Evolutionary conservation across 53 echinoderm and acorn worm genomes (phyloP).

Genomic region (Crossaster papposus): DNA sequence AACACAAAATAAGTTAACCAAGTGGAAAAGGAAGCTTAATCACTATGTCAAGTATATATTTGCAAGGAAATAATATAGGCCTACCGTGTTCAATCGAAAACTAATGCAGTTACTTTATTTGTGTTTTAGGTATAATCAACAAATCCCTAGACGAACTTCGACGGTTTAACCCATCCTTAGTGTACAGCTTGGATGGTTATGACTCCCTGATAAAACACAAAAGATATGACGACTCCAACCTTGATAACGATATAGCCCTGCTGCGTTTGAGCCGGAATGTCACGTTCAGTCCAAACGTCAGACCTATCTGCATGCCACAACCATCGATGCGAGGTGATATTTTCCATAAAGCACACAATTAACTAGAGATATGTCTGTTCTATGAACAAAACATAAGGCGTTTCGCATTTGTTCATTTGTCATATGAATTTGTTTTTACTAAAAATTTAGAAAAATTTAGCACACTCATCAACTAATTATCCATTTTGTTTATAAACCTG

Average conservation of each 20-base stretch:
- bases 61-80: not conserved
- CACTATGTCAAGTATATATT: too few relatives aligned
- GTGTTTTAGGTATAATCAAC: slow-evolving; percentile 17
- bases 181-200: slow-evolving; percentile 5
- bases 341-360: not conserved
- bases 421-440: too few relatives aligned
- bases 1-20: too few relatives aligned
- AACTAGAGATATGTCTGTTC: not conserved
- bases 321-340: slow-evolving; percentile 2
- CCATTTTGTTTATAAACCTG: too few relatives aligned
- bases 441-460: too few relatives aligned
- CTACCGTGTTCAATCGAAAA: not conserved
- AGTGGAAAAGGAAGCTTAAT: too few relatives aligned
- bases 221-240: not conserved
- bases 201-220: not conserved
- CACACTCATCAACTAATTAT: too few relatives aligned
- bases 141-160: not conserved
- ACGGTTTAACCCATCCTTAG: not conserved
- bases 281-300: not conserved
- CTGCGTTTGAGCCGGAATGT: not conserved
- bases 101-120: not conserved
- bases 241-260: slow-evolving; percentile 47
- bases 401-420: too few relatives aligned
- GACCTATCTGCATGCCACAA: slow-evolving; percentile 53
- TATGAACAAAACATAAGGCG: not conserved